Base-by-base conservation (phyloP, 53 echinoderm and acorn worm species). In the Holothuria scabra region DNA sequence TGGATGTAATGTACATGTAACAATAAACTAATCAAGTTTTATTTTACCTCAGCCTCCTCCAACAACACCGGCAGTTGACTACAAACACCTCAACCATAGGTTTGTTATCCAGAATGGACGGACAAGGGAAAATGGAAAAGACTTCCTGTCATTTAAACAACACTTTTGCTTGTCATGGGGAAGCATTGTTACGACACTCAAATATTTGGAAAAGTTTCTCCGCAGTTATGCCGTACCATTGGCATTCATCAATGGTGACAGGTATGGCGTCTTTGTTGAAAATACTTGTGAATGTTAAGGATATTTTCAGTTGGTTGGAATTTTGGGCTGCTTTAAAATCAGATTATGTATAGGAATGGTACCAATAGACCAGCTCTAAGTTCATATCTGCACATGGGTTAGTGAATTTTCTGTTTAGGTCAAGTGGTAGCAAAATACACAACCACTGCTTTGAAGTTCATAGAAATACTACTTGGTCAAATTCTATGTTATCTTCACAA, bases 101-200 rank as follows among this genome's bases (percentile, higher is more conserved):
- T 93, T 96, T 84, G 88, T 89, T 70, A 80, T 93, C 44, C 93
- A 93, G 86, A 91, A 93, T 29, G 93, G 96, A 44, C 70, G 81
- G 21, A 84, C 90, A 5, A 65, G 92, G 48, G 96, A 96, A 14
- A 80, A 85, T 48, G 90, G 92, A 66, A 93, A 96, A 64, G 96
- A 96, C 55, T 96, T 87, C 62, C 7, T 90, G 34, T 88, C 85
- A 19, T 93, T 96, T 88, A 93, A 96, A 83, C 93, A 93, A 67
- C 93, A 96, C 31, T 96, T 90, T 69, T 96, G 96, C 60, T 86
- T 96, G 38, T 96, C 96, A 6, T 96, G 96, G 96, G 96, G 96
- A 19, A 96, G 90, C 81, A 93, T 95, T 18, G 90, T 93, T 62
- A 91, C 91, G 24, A 91, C 90, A 56, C 84, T 96, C 12, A 89